Conservation (phyloP, 2,797 vertebrate species). For the Parotocinclus haroldoi region DNA sequence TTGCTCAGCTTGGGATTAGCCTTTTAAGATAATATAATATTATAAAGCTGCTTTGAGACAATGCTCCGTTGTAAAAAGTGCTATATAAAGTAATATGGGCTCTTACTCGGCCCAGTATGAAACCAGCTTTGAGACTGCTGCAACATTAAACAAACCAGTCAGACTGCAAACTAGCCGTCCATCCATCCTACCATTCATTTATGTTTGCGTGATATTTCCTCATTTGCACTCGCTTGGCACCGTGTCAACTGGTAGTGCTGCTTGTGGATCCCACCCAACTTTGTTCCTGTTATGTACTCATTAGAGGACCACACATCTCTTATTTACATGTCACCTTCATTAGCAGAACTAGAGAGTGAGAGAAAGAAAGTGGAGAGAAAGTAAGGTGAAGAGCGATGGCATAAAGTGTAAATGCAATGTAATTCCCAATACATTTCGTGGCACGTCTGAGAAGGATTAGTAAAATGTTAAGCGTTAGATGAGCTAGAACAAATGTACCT, state of each 20-base stretch:
- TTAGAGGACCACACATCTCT: slow-evolving; percentile 1
- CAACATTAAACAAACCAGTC: too few species aligned
- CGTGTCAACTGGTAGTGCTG: slow-evolving; percentile 24
- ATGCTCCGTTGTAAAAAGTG: too few species aligned
- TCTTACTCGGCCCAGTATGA: too few species aligned
- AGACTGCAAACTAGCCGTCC: too few species aligned
- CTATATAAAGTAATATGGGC: too few species aligned
- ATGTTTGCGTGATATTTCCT: slow-evolving; percentile 56
- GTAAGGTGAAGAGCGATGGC: not conserved
- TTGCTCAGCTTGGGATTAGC: too few species aligned
- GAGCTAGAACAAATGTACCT: too few species aligned
- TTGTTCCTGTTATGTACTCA: slow-evolving; percentile 17
- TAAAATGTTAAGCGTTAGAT: too few species aligned
- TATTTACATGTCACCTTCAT: slow-evolving; percentile 5
- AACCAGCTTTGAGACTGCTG: too few species aligned
- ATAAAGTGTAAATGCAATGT: not conserved
- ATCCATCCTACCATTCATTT: slow-evolving; percentile 1
- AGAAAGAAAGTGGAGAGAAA: not conserved
- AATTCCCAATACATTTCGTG: not conserved
- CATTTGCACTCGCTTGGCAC: slow-evolving; percentile 41
- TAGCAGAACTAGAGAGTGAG: not conserved
- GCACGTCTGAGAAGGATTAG: too few species aligned
- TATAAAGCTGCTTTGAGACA: too few species aligned
- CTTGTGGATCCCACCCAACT: slow-evolving; percentile 13
- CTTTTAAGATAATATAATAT: too few species aligned